Evolutionary conservation across 2,797 vertebrate species (phyloP).

Genomic region (Threskiornis aethiopicus): DNA sequence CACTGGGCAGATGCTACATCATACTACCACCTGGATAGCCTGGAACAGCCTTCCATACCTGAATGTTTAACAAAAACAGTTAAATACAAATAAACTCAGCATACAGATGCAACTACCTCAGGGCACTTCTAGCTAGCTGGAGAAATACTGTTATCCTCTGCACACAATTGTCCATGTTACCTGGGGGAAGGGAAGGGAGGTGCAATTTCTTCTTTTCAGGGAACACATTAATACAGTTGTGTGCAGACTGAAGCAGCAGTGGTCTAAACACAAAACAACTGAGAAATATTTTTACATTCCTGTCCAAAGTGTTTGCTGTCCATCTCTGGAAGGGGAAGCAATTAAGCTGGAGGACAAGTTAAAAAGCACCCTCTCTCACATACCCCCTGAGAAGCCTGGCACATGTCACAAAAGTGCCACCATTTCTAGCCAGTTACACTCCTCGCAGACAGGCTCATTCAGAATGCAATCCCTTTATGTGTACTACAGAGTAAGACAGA

Average conservation of each 20-base stretch:
- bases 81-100: accelerated
- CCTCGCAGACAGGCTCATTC: not conserved
- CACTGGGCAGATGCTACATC: not conserved
- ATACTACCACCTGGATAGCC: not conserved
- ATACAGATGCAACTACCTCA: not conserved
- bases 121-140: not conserved
- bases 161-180: accelerated
- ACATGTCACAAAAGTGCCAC: accelerated
- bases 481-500: not conserved
- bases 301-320: not conserved
- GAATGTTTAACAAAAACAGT: not conserved
- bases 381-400: not conserved
- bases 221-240: not conserved
- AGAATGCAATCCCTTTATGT: accelerated
- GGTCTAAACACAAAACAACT: not conserved
- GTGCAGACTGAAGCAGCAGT: not conserved
- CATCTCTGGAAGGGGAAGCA: not conserved
- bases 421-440: accelerated
- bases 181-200: too few relatives aligned
- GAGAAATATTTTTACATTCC: accelerated
- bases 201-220: not conserved
- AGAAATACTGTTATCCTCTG: accelerated
- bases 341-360: not conserved
- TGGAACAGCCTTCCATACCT: not conserved
- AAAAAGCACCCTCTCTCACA: not conserved